Evolutionary conservation across 2,113 vertebrate genomes (phyloP).

Genomic region (Pterophyllum scalare): DNA sequence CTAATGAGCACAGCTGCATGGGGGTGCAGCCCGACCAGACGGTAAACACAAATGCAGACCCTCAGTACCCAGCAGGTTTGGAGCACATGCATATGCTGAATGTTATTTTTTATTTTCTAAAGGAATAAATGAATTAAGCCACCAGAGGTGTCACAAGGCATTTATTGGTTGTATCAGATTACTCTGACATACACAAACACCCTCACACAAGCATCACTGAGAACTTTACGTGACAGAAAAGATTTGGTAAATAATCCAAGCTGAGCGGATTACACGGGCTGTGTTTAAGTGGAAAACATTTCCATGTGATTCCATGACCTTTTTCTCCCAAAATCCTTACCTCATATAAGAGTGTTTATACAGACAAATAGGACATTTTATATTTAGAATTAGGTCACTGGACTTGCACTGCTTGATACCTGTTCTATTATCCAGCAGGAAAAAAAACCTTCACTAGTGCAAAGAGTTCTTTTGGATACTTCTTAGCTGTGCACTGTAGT

Average conservation of each 20-base stretch:
- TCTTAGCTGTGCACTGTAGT: neutral
- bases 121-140: neutral
- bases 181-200: constrained; percentile 11
- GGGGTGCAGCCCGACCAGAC: constrained; percentile 89
- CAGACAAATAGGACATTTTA: constrained; percentile 35
- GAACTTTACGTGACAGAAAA: constrained; percentile 34
- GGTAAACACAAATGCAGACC: constrained; percentile 76
- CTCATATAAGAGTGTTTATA: neutral
- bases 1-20: constrained; percentile 85
- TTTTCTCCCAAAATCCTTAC: constrained; percentile 21
- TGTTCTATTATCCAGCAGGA: neutral
- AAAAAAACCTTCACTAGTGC: neutral
- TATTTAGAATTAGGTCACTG: constrained; percentile 23
- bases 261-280: constrained; percentile 59
- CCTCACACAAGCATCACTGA: constrained; percentile 3
- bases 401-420: neutral
- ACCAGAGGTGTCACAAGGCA: neutral
- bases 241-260: constrained; percentile 59
- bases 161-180: constrained; percentile 32
- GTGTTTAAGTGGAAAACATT: constrained; percentile 59
- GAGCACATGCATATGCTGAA: neutral
- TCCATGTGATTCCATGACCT: constrained; percentile 47
- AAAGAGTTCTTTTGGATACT: neutral
- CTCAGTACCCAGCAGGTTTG: neutral
- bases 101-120: neutral